Conservation (phyloP, 2,888 invertebrate species). For the Hyposoter dolosus region DNA sequence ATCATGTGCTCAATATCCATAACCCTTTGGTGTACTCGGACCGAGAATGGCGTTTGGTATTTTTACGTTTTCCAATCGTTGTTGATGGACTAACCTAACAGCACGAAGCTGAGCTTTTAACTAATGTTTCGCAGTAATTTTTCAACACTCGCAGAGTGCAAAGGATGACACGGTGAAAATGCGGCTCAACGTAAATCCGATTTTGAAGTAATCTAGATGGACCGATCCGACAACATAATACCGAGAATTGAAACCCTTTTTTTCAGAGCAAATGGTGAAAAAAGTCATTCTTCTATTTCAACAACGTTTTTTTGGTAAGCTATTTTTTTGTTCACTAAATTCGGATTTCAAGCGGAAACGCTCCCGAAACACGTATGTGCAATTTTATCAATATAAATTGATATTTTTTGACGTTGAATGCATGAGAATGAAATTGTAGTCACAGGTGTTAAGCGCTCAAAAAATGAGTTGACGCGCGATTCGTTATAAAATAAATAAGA, state of each 20-base stretch:
- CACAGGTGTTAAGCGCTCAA: conserved; percentile 34
- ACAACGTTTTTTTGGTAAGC: not conserved
- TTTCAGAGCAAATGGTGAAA: not conserved
- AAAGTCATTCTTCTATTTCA: not conserved
- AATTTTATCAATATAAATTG: not conserved
- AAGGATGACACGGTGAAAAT: not conserved
- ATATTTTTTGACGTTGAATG: not conserved
- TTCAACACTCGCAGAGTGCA: not conserved
- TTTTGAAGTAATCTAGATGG: conserved; percentile 25
- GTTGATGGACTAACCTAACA: not conserved
- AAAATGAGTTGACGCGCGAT: conserved; percentile 25
- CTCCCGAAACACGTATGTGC: not conserved
- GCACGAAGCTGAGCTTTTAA: not conserved
- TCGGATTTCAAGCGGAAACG: not conserved
- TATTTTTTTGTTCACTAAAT: not conserved
- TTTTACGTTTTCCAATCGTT: not conserved
- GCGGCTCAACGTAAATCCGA: conserved; percentile 33
- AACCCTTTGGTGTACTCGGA: not conserved
- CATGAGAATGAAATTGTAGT: conserved; percentile 27
- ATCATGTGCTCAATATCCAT: not conserved
- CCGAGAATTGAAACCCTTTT: conserved; percentile 8
- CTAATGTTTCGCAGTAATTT: not conserved
- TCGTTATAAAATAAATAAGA: conserved; percentile 57
- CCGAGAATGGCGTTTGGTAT: not conserved
- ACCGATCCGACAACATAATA: conserved; percentile 21